These are phyloP conservation scores for Auanema freiburgensis DNA, from an alignment of 2,888 invertebrate genomes.

Conservation along the genomic window DNA sequence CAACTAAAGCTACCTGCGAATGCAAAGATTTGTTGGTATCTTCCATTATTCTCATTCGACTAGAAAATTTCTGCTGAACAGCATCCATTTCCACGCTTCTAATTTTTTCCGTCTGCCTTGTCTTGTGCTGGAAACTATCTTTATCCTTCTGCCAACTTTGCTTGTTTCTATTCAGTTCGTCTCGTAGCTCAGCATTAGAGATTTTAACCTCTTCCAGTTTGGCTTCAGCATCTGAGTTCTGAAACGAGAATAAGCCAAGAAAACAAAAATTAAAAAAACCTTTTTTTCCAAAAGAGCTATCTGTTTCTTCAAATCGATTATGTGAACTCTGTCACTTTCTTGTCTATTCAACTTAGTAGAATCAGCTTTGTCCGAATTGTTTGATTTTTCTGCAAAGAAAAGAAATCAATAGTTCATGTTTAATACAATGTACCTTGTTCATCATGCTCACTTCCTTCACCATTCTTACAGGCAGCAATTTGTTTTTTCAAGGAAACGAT, in stretches of 20 bases:
- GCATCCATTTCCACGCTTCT: conserved; percentile 60
- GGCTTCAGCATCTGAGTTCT: conserved; percentile 44
- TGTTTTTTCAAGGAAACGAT: conserved; percentile 41
- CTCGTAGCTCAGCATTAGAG: conserved; percentile 55
- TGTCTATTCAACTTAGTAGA: conserved; percentile 26
- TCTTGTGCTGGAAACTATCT: conserved; percentile 56
- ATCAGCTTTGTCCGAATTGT: conserved; percentile 30
- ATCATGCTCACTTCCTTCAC: conserved; percentile 27
- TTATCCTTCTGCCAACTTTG: conserved; percentile 53
- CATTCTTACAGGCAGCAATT: conserved; percentile 27
- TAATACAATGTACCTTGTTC: conserved; percentile 15
- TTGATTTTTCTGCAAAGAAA: conserved; percentile 29
- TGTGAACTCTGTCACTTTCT: conserved; percentile 37
- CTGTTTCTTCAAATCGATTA: conserved; percentile 52
- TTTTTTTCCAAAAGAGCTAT: conserved; percentile 48
- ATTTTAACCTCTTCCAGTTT: conserved; percentile 47
- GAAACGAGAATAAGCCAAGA: conserved; percentile 8
- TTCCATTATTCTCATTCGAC: conserved; percentile 63
- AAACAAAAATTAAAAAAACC: conserved; percentile 14
- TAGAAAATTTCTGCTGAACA: conserved; percentile 63
- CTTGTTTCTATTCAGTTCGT: conserved; percentile 50
- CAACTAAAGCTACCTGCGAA: conserved; percentile 53
- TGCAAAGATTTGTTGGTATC: conserved; percentile 63
- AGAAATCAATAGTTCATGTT: background rate
- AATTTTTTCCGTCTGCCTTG: conserved; percentile 61